A percentile compares a stretch with the other conserved stretches of the same genome.
Conservation (phyloP, 2,113 vertebrate species). For the Verasper variegatus region DNA sequence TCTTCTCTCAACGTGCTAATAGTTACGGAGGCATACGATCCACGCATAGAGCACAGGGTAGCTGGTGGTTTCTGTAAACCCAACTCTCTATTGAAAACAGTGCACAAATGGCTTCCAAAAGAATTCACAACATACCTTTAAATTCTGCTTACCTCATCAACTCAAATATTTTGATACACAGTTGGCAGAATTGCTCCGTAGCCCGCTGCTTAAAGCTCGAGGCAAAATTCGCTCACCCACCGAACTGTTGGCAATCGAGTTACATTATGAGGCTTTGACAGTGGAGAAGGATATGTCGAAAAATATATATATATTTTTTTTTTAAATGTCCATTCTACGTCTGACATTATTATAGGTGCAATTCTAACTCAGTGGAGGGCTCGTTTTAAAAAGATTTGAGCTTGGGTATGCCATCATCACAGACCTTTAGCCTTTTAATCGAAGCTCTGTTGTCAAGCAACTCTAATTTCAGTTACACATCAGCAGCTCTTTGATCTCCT, state of each 20-base stretch:
- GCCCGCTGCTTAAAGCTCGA: background rate
- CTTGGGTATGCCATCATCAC: background rate
- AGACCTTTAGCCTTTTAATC: background rate
- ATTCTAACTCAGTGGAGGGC: background rate
- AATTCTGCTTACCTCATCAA: background rate
- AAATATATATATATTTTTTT: background rate
- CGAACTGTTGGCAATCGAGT: background rate
- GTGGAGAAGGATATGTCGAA: no score
- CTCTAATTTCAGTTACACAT: conserved; percentile 41
- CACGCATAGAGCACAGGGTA: conserved; percentile 23
- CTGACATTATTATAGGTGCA: background rate
- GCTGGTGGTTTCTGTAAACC: conserved; percentile 29
- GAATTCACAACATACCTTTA: background rate
- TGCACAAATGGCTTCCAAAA: background rate
- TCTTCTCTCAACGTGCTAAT: conserved; percentile 55
- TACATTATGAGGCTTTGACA: background rate
- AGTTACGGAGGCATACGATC: conserved; percentile 54
- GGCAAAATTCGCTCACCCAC: background rate
- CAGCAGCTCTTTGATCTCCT: conserved; percentile 54
- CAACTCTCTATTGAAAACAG: conserved; percentile 19
- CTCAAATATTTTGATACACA: background rate
- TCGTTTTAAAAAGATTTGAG: background rate
- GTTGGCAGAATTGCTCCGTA: background rate
- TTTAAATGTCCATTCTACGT: no score
- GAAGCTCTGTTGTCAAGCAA: conserved; percentile 34